Base-by-base conservation (phyloP, 2,888 invertebrate species). In the Pandemis corylana region DNA sequence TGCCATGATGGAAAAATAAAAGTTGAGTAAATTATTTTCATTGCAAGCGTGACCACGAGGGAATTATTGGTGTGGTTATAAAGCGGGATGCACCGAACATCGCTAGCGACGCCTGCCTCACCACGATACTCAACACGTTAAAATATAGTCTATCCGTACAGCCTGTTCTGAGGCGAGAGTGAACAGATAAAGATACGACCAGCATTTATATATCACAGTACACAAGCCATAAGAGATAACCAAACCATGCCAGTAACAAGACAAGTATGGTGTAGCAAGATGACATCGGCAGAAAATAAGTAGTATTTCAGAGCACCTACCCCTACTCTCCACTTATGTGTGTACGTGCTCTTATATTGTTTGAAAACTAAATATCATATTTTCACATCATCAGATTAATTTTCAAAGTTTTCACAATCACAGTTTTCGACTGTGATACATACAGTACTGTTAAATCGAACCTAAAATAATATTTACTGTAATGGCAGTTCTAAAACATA, bases 31-130 rank as follows among this genome's bases (percentile, higher is more conserved):
- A 69, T 64, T 49, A 71, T 64, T 68, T 64, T 82, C 77, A 85
- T 53, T 46, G 46, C 49, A 69, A 89, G 85, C 84, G 83, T 83
- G 83, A 85, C 82, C 82, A 82, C 83, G 80, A 84, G 82, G 81
- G 82, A 81, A 82, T 81, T 80, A 64, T 72, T 62, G 76, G 64
- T 77, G 77, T 68, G 75, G 59, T 65, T 68, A 63, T 62, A 28
- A 72, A 66, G 70, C 69, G 74, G 64, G 61, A 68, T 67, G 73
- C 69, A 69, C 68, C 72, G 53, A 15, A 64, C n/a, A 51, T 41
- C 20, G 7, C 42, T 41, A 42, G 7, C 42, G 49, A 7, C 46
- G 46, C 59, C n/a, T 49, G 5, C 63, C 20, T 65, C 53, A 65
- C 68, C 59, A 59, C 63, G 15, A 44, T n/a, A 73, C 73, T 73